Conservation (phyloP, 2,797 vertebrate species). For the Octomys mimax region DNA sequence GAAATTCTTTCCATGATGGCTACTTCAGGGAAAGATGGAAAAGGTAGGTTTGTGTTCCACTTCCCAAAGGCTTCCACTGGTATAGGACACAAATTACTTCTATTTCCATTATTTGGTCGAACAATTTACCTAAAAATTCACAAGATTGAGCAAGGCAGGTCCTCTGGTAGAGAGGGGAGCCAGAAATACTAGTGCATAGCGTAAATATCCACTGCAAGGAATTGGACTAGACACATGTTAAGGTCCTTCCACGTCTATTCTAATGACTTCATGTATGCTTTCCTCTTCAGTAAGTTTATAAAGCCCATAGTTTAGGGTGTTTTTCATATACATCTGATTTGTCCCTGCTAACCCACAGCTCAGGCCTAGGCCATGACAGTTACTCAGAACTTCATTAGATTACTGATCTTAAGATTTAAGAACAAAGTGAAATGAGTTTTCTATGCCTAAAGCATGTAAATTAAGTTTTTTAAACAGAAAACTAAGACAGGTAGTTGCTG, state of each 20-base stretch:
- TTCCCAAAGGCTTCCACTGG: not conserved
- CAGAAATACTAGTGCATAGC: not conserved
- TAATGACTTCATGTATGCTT: not conserved
- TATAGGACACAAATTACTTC: not conserved
- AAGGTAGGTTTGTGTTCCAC: not conserved
- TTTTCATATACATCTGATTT: not conserved
- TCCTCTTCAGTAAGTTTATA: conserved; percentile 21
- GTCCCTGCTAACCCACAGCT: not conserved
- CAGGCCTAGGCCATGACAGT: not conserved
- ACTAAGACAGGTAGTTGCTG: not conserved
- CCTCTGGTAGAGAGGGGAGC: not conserved
- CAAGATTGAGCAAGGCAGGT: not conserved
- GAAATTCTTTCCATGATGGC: not conserved
- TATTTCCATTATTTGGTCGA: not conserved
- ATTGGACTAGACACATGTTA: not conserved
- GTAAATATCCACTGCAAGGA: not conserved
- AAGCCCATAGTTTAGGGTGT: not conserved
- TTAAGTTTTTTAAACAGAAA: not conserved
- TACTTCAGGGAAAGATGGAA: not conserved
- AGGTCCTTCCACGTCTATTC: not conserved
- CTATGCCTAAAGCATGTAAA: not conserved
- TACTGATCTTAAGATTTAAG: conserved; percentile 9
- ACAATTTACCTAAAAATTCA: not conserved
- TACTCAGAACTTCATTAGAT: conserved; percentile 16
- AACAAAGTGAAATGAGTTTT: not conserved